phyloP scores from a whole-genome alignment of 2,797 vertebrate species.

The Aeoliscus strigatus region DNA sequence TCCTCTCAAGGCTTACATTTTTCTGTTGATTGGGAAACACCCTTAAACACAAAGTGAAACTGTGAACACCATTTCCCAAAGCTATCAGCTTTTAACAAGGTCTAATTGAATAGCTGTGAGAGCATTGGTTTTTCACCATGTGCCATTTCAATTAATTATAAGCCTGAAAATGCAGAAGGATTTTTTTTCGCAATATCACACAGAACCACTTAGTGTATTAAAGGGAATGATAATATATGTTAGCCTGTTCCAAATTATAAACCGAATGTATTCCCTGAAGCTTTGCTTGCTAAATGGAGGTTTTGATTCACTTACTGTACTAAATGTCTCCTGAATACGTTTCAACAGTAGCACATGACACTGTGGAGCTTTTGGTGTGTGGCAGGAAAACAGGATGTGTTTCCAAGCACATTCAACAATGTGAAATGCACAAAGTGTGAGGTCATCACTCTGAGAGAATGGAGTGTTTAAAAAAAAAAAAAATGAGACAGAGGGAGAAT shows the following conservation, averaged over 20 bases:
- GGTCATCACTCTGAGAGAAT: conserved; percentile 76
- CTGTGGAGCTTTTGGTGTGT: conserved; percentile 40
- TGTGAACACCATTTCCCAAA: conserved; percentile 72
- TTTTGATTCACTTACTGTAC: conserved; percentile 72
- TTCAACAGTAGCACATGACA: conserved; percentile 61
- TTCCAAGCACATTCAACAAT: conserved; percentile 76
- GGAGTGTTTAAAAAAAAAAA: conserved; percentile 51
- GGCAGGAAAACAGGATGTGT: conserved; percentile 75
- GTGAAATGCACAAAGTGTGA: conserved; percentile 75
- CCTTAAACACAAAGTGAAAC: conserved; percentile 62
- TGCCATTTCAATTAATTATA: conserved; percentile 79
- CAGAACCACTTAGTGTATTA: conserved; percentile 76
- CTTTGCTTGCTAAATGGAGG: conserved; percentile 68
- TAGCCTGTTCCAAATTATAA: conserved; percentile 74
- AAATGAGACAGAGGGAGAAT: too few species aligned
- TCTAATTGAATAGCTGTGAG: conserved; percentile 78
- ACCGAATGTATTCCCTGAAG: conserved; percentile 72
- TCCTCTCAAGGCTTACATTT: conserved; percentile 30
- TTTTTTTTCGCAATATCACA: conserved; percentile 74
- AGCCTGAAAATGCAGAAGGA: conserved; percentile 71
- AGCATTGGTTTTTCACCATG: conserved; percentile 74
- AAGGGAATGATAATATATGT: conserved; percentile 73
- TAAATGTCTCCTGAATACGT: conserved; percentile 62
- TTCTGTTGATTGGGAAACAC: conserved; percentile 39
- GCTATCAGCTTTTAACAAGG: conserved; percentile 74